phyloP scores from a whole-genome alignment of 2,888 invertebrate genomes.

The Xestia rhomboidea region DNA sequence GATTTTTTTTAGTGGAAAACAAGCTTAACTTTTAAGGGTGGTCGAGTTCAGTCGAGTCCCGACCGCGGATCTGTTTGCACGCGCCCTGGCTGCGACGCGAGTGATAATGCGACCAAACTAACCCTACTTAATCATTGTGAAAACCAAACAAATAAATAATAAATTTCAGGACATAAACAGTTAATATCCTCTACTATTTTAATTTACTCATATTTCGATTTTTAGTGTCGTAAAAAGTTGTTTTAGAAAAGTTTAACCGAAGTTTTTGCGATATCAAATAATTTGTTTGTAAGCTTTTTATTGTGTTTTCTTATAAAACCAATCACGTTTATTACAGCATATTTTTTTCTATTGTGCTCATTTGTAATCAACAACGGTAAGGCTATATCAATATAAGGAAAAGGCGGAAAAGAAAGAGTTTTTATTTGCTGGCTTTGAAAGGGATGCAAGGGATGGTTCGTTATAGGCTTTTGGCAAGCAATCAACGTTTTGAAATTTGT shows the following conservation, averaged over 20 bases:
- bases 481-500: constrained; percentile 15
- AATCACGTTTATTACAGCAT: constrained; percentile 9
- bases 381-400: constrained; percentile 42
- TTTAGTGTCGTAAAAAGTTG: constrained; percentile 28
- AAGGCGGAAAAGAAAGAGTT: constrained; percentile 34
- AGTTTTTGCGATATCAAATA: constrained; percentile 42
- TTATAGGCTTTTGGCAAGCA: constrained; percentile 33
- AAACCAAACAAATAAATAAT: constrained; percentile 19
- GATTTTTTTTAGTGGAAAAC: constrained; percentile 43
- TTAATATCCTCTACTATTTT: neutral
- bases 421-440: constrained; percentile 37
- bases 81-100: constrained; percentile 46
- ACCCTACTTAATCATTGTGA: constrained; percentile 28
- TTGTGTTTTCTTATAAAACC: neutral
- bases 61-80: constrained; percentile 64
- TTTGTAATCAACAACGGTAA: constrained; percentile 48
- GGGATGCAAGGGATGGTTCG: constrained; percentile 27
- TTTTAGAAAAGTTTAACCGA: constrained; percentile 54
- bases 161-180: constrained; percentile 3
- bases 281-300: constrained; percentile 11
- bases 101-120: constrained; percentile 19
- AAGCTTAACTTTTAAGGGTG: constrained; percentile 41
- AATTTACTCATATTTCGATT: neutral
- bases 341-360: constrained; percentile 26
- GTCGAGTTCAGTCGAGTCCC: constrained; percentile 62